A percentile compares a stretch with the other conserved stretches of the same genome.
These are phyloP conservation scores for Nasonia oneida DNA, from an alignment of 2,888 invertebrate species.

Conservation along the genomic window DNA sequence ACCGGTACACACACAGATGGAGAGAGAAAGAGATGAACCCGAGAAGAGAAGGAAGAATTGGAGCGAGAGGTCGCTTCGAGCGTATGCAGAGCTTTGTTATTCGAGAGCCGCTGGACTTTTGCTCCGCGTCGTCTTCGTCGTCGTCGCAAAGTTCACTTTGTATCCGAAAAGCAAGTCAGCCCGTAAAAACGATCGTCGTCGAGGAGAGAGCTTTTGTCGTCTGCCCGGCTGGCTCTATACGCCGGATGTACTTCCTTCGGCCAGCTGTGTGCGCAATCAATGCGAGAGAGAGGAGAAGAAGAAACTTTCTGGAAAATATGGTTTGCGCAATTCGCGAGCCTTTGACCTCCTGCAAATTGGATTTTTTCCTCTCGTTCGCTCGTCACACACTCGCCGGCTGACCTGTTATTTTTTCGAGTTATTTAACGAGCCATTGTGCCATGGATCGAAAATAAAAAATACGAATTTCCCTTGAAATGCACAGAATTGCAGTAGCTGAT, in stretches of 20 bases:
- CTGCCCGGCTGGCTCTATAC: conserved; percentile 16
- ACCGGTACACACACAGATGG: background rate
- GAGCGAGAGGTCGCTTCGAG: conserved; percentile 38
- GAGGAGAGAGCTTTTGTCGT: conserved; percentile 6
- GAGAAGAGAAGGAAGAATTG: conserved; percentile 24
- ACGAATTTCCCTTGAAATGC: background rate
- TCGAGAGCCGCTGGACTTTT: conserved; percentile 55
- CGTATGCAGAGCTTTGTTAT: conserved; percentile 58
- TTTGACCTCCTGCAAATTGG: background rate
- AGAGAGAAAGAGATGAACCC: background rate
- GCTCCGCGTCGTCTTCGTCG: conserved; percentile 8
- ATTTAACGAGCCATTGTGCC: too few species aligned
- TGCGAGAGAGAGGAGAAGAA: conserved; percentile 9
- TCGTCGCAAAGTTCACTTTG: conserved; percentile 59
- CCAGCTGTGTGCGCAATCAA: conserved; percentile 25
- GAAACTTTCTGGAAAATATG: conserved; percentile 31
- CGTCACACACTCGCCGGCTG: background rate
- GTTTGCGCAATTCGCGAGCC: conserved; percentile 13
- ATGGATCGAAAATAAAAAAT: background rate
- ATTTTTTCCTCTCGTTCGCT: background rate
- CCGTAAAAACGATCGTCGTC: conserved; percentile 46
- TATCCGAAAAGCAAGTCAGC: conserved; percentile 57
- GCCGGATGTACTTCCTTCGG: conserved; percentile 20
- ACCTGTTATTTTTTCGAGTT: background rate
- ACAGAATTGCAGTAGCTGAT: background rate